These are phyloP conservation scores for Drosophila borborema DNA, from an alignment of 2,888 invertebrate genomes.

Conservation along the genomic window DNA sequence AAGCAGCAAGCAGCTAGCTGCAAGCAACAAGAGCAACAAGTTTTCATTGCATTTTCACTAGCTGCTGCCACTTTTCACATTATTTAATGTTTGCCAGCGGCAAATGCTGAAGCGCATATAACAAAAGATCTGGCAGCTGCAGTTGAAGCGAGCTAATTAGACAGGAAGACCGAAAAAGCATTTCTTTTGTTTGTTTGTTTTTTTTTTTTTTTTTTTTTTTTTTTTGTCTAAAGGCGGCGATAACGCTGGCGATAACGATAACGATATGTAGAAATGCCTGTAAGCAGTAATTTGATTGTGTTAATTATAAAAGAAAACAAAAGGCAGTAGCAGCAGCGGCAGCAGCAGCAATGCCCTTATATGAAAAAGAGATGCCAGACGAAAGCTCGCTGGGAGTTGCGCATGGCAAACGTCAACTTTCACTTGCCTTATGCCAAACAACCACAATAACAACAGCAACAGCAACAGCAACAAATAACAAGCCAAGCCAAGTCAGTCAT, in stretches of 20 bases:
- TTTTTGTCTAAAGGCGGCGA: conserved; percentile 24
- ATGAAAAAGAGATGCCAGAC: conserved; percentile 66
- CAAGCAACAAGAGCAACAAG: conserved; percentile 38
- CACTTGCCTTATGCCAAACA: conserved; percentile 79
- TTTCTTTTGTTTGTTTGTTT: conserved; percentile 42
- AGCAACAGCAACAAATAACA: conserved; percentile 55
- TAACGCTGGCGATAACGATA: conserved; percentile 54
- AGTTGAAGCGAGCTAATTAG: conserved; percentile 54
- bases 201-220: too few relatives aligned
- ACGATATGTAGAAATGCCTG: conserved; percentile 60
- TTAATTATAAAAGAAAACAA: conserved; percentile 80
- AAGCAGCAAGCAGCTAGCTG: neutral
- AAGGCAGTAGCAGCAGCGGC: conserved; percentile 41
- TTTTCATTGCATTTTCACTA: conserved; percentile 79
- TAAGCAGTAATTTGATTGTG: conserved; percentile 71
- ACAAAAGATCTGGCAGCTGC: conserved; percentile 28
- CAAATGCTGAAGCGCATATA: conserved; percentile 46
- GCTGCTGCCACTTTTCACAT: conserved; percentile 71
- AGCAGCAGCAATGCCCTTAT: conserved; percentile 69
- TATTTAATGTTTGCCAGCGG: conserved; percentile 67
- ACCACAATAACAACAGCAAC: conserved; percentile 53
- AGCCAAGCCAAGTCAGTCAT: conserved; percentile 63
- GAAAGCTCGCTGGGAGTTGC: conserved; percentile 59
- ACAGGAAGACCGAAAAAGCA: conserved; percentile 63
- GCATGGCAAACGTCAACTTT: conserved; percentile 74